Conservation (phyloP, 2,113 vertebrate genomes). For the Ibidorhyncha struthersii region DNA sequence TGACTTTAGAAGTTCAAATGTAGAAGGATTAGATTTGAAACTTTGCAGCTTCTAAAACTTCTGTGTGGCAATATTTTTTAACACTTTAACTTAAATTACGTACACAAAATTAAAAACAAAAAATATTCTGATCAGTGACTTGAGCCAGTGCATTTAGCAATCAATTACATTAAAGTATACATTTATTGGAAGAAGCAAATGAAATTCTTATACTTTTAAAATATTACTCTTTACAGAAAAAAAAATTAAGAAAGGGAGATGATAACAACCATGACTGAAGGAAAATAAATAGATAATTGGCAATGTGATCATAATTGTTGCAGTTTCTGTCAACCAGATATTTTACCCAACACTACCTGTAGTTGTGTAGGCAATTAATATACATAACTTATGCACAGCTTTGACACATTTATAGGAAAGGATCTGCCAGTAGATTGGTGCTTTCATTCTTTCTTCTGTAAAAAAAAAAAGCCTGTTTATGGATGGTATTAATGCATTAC, state of each 20-base stretch:
- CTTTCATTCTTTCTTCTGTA: not conserved
- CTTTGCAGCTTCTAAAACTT: not conserved
- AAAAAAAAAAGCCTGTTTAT: not conserved
- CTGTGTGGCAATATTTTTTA: not conserved
- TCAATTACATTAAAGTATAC: not conserved
- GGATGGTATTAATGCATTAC: not conserved
- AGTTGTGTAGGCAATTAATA: not conserved
- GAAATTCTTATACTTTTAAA: not conserved
- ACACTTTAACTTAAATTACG: not conserved
- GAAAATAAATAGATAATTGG: not conserved
- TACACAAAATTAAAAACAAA: not conserved
- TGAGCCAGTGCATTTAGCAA: not conserved
- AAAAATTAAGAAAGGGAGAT: not conserved
- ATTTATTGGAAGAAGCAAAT: not conserved
- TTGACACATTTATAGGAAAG: not conserved
- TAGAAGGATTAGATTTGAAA: not conserved
- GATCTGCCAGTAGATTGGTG: not conserved
- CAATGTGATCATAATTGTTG: not conserved
- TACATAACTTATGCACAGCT: not conserved
- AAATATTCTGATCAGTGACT: not conserved
- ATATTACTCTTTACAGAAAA: not conserved
- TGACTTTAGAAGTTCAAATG: not conserved
- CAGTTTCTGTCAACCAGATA: not conserved
- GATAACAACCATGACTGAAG: not conserved
- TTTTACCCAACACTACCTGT: not conserved